These are phyloP conservation scores for Anabacerthia variegaticeps DNA, from an alignment of 2,797 vertebrate species.

Conservation along the genomic window DNA sequence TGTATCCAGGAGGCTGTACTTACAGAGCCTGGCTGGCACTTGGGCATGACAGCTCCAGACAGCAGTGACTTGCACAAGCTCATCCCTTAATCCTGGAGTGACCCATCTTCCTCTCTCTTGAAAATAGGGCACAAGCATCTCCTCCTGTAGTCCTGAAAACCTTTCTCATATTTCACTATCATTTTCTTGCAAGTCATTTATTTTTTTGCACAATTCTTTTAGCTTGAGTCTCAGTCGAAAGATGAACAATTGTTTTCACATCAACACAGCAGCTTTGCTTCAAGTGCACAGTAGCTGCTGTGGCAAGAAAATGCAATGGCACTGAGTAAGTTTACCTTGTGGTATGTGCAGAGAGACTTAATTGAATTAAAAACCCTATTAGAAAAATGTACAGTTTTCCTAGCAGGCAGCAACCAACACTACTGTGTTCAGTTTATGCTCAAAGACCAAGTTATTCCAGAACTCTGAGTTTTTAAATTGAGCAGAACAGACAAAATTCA, in stretches of 20 bases:
- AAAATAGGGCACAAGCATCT: background rate
- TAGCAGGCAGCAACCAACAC: background rate
- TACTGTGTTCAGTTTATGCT: background rate
- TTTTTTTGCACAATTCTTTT: background rate
- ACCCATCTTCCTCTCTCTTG: background rate
- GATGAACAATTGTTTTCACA: background rate
- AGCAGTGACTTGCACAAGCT: background rate
- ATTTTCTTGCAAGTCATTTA: background rate
- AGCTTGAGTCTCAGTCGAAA: background rate
- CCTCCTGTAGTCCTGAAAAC: background rate
- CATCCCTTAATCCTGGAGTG: conserved; percentile 6
- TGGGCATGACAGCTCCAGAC: background rate
- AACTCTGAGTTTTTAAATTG: background rate
- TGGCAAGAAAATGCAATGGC: background rate
- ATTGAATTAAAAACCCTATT: background rate
- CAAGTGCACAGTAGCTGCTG: background rate
- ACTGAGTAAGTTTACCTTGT: background rate
- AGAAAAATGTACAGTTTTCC: background rate
- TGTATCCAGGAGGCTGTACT: background rate
- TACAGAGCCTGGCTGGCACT: background rate
- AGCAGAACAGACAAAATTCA: background rate
- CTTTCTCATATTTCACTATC: background rate
- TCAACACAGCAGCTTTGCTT: background rate
- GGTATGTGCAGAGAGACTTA: background rate
- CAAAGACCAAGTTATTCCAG: background rate